Evolutionary conservation across 1,140 invertebrate species (phyloP), one percentile per base, ranked within the genome.

Genomic region (Choristoneura fumiferana): DNA sequence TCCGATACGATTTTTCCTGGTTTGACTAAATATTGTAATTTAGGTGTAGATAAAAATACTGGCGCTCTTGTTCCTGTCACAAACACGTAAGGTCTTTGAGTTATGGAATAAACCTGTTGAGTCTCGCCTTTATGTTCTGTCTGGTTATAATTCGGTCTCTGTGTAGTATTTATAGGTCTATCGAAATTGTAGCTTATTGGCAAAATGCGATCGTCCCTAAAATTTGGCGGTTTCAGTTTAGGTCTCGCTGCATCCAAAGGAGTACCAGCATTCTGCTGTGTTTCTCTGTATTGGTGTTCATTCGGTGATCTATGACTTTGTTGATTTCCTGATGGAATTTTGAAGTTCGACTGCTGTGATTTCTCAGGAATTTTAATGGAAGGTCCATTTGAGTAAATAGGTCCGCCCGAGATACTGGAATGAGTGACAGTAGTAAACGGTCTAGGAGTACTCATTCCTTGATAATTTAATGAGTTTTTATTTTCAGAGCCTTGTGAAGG

Each of bases 401-500:
- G 37, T 54, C 34, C 52, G 37, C 39, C 34, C 33, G 62, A 57
- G 40, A 40, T 69, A n/a, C 33, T 62, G 38, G 66, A 18, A 14
- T 57, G 68, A 40, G 38, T 62, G 33, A 84, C 65, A 33, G 76
- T 39, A 45, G 76, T 87, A 65, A 90, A 90, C 17, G 89, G 89
- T 60, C 78, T 75, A 22, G 89, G 87, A 17, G 84, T 89, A 64
- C 84, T 89, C 67, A 88, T 82, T 14, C 84, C 81, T 22, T 76
- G 68, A 70, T 86, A 89, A 40, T 70, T 84, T 33, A 82, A 60
- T 57, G 80, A 18, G 60, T 35, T 37, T 54, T 60, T 29, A 49
- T 57, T 64, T 18, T 54, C 65, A 15, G 72, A 62, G 8, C 58
- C 9, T 29, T 29, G 22, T 29, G 22, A 29, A 29, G 0, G 73